Conservation (phyloP, 2,888 invertebrate species). For the Ephialtes manifestator region DNA sequence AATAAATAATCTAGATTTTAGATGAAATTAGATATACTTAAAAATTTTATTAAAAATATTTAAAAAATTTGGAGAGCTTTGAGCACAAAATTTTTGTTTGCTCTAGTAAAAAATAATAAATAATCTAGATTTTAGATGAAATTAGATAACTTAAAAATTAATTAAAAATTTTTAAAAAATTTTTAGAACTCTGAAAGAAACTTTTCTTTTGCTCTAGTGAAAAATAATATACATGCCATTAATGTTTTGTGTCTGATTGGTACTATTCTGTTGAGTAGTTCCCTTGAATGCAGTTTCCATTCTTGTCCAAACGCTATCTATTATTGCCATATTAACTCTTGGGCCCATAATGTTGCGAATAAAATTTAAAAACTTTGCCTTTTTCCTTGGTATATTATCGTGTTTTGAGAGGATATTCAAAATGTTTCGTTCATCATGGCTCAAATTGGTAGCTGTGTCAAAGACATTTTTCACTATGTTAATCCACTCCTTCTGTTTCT, state of each 20-base stretch:
- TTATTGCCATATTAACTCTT: constrained; percentile 87
- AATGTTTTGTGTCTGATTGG: constrained; percentile 19
- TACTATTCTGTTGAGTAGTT: constrained; percentile 60
- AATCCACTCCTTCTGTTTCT: constrained; percentile 95
- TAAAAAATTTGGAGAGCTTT: no score
- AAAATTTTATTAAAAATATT: no score
- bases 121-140: no score
- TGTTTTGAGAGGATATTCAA: constrained; percentile 90
- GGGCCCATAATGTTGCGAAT: constrained; percentile 89
- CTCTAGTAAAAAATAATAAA: no score
- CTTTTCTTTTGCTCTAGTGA: neutral
- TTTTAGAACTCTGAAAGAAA: neutral
- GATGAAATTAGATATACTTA: no score
- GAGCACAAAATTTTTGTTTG: no score
- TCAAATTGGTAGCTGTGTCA: constrained; percentile 87
- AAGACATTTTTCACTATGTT: constrained; percentile 90
- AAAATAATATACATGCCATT: constrained; percentile 48
- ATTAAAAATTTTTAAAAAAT: no score
- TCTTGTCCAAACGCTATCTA: constrained; percentile 90
- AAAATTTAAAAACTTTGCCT: constrained; percentile 93
- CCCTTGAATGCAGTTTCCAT: constrained; percentile 83
- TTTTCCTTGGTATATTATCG: constrained; percentile 95
- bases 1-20: no score
- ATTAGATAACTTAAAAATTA: no score
- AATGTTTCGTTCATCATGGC: constrained; percentile 88